Conservation (phyloP, 2,888 invertebrate genomes). For the Yponomeuta plumbellus region DNA sequence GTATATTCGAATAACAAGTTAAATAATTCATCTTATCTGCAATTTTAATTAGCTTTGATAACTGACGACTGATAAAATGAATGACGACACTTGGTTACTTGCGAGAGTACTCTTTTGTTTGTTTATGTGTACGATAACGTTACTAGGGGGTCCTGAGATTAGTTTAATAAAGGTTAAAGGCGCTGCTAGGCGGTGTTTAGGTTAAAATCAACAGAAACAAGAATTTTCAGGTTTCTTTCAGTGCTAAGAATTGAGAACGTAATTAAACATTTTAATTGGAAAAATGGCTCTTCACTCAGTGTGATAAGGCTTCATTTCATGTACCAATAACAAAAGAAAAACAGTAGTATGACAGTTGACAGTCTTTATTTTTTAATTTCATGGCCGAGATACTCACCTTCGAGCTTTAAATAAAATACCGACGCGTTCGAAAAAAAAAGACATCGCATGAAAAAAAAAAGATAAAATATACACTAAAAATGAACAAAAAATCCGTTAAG, state of each 20-base stretch:
- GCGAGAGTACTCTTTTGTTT: background rate
- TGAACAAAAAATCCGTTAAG: too few species aligned
- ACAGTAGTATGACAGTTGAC: background rate
- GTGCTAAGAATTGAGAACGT: background rate
- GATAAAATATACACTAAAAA: too few species aligned
- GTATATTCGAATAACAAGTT: constrained; percentile 33
- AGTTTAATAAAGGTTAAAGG: background rate
- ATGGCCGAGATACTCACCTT: background rate
- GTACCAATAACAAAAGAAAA: background rate
- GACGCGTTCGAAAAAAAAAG: too few species aligned
- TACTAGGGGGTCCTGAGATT: background rate
- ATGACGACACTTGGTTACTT: constrained; percentile 9
- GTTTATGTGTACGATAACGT: background rate
- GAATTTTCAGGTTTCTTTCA: too few species aligned
- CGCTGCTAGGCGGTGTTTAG: too few species aligned
- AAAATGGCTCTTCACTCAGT: background rate
- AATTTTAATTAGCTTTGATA: constrained; percentile 63
- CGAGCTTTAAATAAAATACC: too few species aligned
- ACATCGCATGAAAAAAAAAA: too few species aligned
- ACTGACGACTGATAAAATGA: constrained; percentile 8
- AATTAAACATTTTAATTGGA: background rate
- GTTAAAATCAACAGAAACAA: too few species aligned
- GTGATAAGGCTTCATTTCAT: background rate
- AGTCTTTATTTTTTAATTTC: background rate
- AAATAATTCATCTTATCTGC: constrained; percentile 62